Conservation (phyloP, 2,888 invertebrate species). For the Lucinisca nassula region DNA sequence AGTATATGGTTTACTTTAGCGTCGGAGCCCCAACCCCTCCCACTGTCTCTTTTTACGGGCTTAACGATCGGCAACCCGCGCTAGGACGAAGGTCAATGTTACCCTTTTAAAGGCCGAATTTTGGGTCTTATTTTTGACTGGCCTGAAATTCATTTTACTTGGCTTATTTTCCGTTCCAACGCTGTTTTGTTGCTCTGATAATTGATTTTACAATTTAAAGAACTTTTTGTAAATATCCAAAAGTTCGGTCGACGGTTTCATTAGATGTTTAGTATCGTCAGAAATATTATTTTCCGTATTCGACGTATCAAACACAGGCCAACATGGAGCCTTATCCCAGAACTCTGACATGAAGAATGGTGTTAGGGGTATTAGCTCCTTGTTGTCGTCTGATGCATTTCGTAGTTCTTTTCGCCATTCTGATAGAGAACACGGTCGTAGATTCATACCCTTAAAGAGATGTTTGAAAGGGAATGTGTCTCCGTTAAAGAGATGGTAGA, state of each 20-base stretch:
- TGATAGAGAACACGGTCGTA: slow-evolving; percentile 62
- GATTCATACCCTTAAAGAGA: slow-evolving; percentile 71
- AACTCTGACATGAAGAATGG: slow-evolving; percentile 76
- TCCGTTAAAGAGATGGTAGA: slow-evolving; percentile 76
- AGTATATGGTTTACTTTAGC: too few species aligned
- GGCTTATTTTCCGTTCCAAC: too few species aligned
- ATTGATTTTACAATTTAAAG: slow-evolving; percentile 64
- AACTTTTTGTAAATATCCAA: slow-evolving; percentile 71
- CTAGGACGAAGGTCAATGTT: too few species aligned
- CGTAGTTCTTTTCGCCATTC: slow-evolving; percentile 72
- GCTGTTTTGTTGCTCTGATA: not conserved
- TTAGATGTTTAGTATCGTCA: slow-evolving; percentile 58
- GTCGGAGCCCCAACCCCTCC: too few species aligned
- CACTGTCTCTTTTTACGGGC: too few species aligned
- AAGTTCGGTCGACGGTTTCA: slow-evolving; percentile 67
- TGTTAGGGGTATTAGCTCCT: slow-evolving; percentile 72
- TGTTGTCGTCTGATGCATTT: slow-evolving; percentile 54
- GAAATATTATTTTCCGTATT: slow-evolving; percentile 70
- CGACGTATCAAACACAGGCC: slow-evolving; percentile 76
- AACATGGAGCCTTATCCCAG: slow-evolving; percentile 74
- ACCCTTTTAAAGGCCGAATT: too few species aligned
- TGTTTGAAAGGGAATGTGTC: slow-evolving; percentile 73
- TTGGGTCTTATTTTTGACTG: too few species aligned
- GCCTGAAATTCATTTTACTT: too few species aligned
- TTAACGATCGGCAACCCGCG: too few species aligned